Base-by-base conservation (phyloP, 1,140 invertebrate genomes). In the Drosophila paulistorum region DNA sequence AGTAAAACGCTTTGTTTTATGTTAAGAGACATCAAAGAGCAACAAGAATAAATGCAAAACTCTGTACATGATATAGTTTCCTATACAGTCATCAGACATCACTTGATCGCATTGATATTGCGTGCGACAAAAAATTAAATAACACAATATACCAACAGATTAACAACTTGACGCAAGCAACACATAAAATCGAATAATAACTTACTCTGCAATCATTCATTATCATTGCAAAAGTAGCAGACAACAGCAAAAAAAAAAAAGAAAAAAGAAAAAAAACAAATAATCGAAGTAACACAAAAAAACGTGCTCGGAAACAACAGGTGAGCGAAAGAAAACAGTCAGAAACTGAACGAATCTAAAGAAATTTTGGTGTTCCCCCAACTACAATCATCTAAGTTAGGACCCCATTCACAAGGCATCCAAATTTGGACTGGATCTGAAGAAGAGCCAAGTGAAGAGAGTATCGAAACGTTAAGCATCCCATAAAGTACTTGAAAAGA, bases 1-100 rank as follows among this genome's bases (percentile, higher is more conserved):
- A 20, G 45, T 20, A 51, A 51, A 51, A 51, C 17, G 20, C 45
- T 51, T 51, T 51, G 45, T 51, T 51, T 51, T 51, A 20, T 48
- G 14, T 48, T 48, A 48, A 48, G 45, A 48, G 20, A 48, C 45
- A 48, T 48, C 14, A 48, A 48, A 48, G 7, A 20, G 45, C 14
- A 48, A 48, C 45, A 14, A 48, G 14, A 14, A 48, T 9, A 48
- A 45, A 45, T 14, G n/a, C 42, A 48, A 30, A 30, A 30, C 30
- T 48, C 45, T 23, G n/a, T n/a, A 17, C 6, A 17, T 45, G 7
- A 48, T 20, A 51, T 23, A 23, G 45, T 48, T 48, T 48, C 45
- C 45, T 30, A 30, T 30, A 30, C 30, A 30, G 30, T 30, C 30
- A 30, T 30, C 30, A 30, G 30, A 30, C 30, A 30, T 30, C 30